Base-by-base conservation (phyloP, 2,113 vertebrate species). In the Mellivora capensis region DNA sequence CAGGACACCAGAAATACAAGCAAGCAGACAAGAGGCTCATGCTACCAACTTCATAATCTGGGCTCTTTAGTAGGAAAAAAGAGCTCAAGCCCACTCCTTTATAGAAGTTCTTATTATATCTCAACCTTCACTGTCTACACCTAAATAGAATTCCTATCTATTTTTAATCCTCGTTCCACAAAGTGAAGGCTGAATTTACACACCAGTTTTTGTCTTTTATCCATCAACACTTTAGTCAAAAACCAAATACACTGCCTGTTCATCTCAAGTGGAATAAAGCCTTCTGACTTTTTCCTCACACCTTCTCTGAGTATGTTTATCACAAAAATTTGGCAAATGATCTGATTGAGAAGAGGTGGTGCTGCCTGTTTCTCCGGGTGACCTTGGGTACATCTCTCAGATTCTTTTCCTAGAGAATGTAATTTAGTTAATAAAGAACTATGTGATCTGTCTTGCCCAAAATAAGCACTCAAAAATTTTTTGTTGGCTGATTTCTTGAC, bases 101-200 rank as follows among this genome's bases (percentile, higher is more conserved):
- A 64, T 44, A 96, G 61, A 80, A 93, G 82, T 76, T 90, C 64
- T 98, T 88, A 85, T 80, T 88, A 21, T 93, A 86, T 92, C 85
- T 96, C 86, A 95, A 23, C 79, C 87, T 57, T 93, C 64, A 47
- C 42, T 64, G 42, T 94, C 64, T 79, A 85, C 94, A 74, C 39
- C 49, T 52, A 87, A 97, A 92, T 81, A 96, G 76, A 52, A 79
- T 96, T 98, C 95, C 80, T 91, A 97, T 97, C 98, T 96, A 97
- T 79, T 96, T 96, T 96, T 79, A 97, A 93, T 59, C 49, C n/a
- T 42, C 34, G 93, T 84, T 62, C 93, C 91, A 93, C 93, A 95
- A 84, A 90, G 57, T 49, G 62, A 74, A 92, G 27, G 74, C 91
- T 91, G 85, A 81, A 82, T 90, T 74, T 92, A 86, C 84, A 87